Percentiles rank a stretch among this genome's conserved stretches.
Conservation (phyloP, 2,797 vertebrate genomes). For the Petrocephalus schoutedeni region DNA sequence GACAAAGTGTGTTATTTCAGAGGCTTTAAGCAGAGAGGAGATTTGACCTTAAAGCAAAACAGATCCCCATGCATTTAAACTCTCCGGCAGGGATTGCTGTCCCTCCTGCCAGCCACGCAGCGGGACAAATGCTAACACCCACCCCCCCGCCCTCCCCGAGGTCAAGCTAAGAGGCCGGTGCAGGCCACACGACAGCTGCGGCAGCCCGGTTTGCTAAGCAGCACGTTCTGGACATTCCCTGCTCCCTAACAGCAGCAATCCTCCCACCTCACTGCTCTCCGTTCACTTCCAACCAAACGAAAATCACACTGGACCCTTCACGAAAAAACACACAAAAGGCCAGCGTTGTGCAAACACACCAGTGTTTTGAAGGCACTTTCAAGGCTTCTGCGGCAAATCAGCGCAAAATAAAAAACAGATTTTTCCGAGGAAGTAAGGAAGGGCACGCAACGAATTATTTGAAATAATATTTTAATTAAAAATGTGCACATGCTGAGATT, state of each 20-base stretch:
- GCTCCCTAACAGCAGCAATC: not conserved
- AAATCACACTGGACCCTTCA: not conserved
- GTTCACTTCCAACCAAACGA: not conserved
- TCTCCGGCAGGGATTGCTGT: not conserved
- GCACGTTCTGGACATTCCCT: too few relatives aligned
- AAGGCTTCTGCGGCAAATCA: not conserved
- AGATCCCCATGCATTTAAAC: conserved; percentile 6
- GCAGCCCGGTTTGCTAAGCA: not conserved
- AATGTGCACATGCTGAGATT: not conserved
- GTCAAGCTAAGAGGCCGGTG: not conserved
- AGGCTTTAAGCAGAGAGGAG: not conserved
- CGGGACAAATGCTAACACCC: conserved; percentile 33
- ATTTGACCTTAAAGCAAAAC: not conserved
- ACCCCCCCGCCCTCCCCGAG: conserved; percentile 26
- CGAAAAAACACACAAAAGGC: not conserved
- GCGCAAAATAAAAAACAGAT: not conserved
- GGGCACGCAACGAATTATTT: not conserved
- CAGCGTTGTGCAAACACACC: not conserved
- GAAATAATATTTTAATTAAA: conserved; percentile 14
- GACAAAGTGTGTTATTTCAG: not conserved
- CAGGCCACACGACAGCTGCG: not conserved
- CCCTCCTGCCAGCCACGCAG: conserved; percentile 12
- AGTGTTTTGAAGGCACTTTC: not conserved
- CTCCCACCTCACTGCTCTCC: not conserved
- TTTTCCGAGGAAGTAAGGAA: not conserved